Base-by-base conservation (phyloP, 2,888 invertebrate species). In the Dioctria linearis region DNA sequence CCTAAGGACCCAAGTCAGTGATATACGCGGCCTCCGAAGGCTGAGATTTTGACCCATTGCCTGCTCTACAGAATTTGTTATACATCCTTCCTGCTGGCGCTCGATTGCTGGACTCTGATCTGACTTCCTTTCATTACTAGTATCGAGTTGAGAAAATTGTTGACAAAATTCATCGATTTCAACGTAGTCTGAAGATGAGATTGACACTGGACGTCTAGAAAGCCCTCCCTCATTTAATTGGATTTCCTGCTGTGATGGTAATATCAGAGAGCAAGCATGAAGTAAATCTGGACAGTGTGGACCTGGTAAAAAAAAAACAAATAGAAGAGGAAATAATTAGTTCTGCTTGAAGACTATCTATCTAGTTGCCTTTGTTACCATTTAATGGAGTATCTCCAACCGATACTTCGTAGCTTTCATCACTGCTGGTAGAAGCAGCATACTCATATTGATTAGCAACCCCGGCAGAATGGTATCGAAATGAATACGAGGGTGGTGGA, bases 1-100 rank as follows among this genome's bases (percentile, higher is more conserved):
- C 85, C 93, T 92, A 59, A 94, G 89, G 80, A 94, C 93, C 94
- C 95, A 94, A 78, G 94, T 94, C 80, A 94, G 90, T 80, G 94
- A 94, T 88, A 94, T 92, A 88, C 94, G 94, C 83, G 94, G 91
- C 85, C 90, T 90, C 84, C 87, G 87, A 84, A 88, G 88, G 85
- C 91, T 91, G 84, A 91, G 87, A 87, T 89, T 90, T 86, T 91
- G 91, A 87, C 91, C 91, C 91, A 91, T 89, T 85, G 85, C 87
- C 86, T 86, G 84, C 79, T 83, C 71, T 80, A 46, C 82, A 69
- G 82, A 82, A 40, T 81, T 82, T 81, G 85, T 85, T 85, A 85
- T 82, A 85, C 86, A 86, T 86, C 84, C 84, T 84, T 82, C 82
- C 43, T 78, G 40, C 8, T 76, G 61, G 37, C 66, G 51, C 25